Evolutionary conservation across 2,113 vertebrate genomes (phyloP), one percentile per base, ranked within the genome.

Genomic region (Carassius gibelio): DNA sequence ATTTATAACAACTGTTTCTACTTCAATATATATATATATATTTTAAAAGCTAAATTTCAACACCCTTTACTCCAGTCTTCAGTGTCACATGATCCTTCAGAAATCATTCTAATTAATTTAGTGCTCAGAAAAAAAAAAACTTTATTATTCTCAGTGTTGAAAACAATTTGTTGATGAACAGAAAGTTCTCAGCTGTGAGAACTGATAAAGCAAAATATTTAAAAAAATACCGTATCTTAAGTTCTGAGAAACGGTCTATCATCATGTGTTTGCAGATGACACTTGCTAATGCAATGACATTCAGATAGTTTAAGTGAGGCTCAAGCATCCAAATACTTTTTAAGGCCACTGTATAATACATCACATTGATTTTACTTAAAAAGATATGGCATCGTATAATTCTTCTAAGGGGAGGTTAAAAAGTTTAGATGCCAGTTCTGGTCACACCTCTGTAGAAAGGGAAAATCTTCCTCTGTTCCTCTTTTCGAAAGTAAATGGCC

Each of bases 401-500:
- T 77, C 17, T 55, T 77, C 26, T 77, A 59, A 36, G 19, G 30
- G 52, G 52, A 21, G 34, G 75, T 36, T 77, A 13, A 77, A 55
- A 77, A 77, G 52, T 77, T 77, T 77, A 59, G 26, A 19, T 30
- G 52, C 17, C 75, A 77, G 30, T 17, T 5, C 14, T 62, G 61
- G 23, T 81, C 74, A 83, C 69, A 88, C 85, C 50, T 74, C 69
- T 5, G 68, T 66, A 72, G 38, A 72, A 72, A 42, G 69, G 42
- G 34, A 71, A n/a, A 62, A 34, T 79, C 55, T 61, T 42, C 71
- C 26, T 84, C 81, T 83, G 66, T 76, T 86, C 77, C 84, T 52
- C 80, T 48, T 52, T 48, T 52, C 75, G 82, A 75, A 71, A 85
- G 87, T 83, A 80, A 52, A 72, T 84, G 88, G 75, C 74, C 78